Base-by-base conservation (phyloP, 2,113 vertebrate species). In the Dryoscopus gambensis region DNA sequence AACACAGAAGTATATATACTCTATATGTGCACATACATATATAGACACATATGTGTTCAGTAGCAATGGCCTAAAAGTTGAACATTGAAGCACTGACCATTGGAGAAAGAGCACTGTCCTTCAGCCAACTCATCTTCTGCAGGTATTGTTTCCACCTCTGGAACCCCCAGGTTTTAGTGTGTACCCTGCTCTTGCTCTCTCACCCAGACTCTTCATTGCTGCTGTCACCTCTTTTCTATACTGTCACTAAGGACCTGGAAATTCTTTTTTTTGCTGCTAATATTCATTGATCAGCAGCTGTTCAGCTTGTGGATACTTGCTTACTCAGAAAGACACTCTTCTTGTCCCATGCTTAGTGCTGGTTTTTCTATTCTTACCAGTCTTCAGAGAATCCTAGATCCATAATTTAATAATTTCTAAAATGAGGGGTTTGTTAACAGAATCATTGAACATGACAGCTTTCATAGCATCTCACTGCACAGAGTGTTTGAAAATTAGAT, bases 401-500 rank as follows among this genome's bases (percentile, higher is more conserved):
- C 69, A 94, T 93, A 85, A 88, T 71, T 90, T 74, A 92, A 77
- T 90, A 87, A 89, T 89, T 92, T 91, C 73, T 62, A 37, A 86
- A 96, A 80, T 77, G 35, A 89, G 15, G 30, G 25, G 59, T 94
- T 86, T 91, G 56, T 90, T 85, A 90, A 68, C 49, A 84, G 68
- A 74, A 42, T 65, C 35, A 76, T 76, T 90, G 57, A 90, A 78
- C 19, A 22, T 50, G 53, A 90, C 71, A 90, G 40, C 75, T 92
- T 92, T 92, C 83, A 44, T 79, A 83, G 70, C 70, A 56, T 93
- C 63, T 76, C 44, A 87, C 49, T 83, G 82, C 91, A 90, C n/a
- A 44, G 62, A 90, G 71, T 89, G 87, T 94, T 94, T 95, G 93
- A 85, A 93, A 92, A 84, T 93, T 74, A 94, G 83, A 95, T 89